phyloP scores from a whole-genome alignment of 2,888 invertebrate species.

The Sminthurinus aureus region DNA sequence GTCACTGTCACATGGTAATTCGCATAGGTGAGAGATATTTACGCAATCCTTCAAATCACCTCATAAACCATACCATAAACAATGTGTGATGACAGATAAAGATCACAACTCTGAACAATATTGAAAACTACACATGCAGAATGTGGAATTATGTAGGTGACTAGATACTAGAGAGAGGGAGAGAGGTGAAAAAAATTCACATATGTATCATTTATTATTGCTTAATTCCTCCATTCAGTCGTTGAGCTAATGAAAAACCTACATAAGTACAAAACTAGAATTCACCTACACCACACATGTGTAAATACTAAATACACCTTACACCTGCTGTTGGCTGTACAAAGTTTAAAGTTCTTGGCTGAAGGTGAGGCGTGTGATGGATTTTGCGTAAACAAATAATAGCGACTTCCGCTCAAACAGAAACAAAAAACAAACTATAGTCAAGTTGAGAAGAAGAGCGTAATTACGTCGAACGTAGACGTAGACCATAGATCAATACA shows the following conservation, averaged over 20 bases:
- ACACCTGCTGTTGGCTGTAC: not conserved
- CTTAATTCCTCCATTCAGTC: no score
- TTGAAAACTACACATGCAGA: no score
- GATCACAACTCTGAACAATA: not conserved
- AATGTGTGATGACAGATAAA: not conserved
- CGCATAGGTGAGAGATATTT: not conserved
- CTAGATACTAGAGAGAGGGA: no score
- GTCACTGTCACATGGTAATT: not conserved
- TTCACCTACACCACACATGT: no score
- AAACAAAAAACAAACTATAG: not conserved
- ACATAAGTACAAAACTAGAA: no score
- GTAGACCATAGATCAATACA: no score
- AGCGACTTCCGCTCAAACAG: not conserved
- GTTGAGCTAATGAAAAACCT: no score
- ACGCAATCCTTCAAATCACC: not conserved
- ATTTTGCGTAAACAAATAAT: not conserved
- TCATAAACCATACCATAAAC: not conserved
- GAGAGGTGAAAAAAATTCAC: no score
- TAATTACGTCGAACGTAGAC: no score
- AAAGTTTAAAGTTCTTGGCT: not conserved
- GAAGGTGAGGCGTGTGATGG: not conserved
- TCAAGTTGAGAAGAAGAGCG: not conserved
- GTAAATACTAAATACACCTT: not conserved
- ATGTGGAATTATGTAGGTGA: no score
- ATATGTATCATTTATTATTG: no score